phyloP scores from a whole-genome alignment of 2,113 vertebrate genomes.

The Melozone crissalis region DNA sequence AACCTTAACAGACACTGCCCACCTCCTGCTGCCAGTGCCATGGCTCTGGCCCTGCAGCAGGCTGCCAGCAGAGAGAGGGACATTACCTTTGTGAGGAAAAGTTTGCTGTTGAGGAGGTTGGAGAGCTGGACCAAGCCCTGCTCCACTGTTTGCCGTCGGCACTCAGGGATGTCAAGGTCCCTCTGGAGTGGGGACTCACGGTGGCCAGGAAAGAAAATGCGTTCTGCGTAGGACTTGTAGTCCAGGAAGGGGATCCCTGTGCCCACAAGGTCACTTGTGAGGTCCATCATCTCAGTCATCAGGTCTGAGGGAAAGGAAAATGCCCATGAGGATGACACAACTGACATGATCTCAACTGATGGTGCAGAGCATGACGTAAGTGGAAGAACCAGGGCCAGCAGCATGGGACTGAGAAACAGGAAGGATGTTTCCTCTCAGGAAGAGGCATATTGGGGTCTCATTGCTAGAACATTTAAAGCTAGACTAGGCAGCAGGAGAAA shows the following conservation, averaged over 20 bases:
- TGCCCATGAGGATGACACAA: neutral
- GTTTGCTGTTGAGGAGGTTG: conserved; percentile 98
- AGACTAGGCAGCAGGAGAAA: neutral
- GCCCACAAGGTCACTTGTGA: conserved; percentile 94
- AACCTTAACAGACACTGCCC: neutral
- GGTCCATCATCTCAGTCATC: conserved; percentile 99
- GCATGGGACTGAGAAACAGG: neutral
- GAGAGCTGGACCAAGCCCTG: conserved; percentile 96
- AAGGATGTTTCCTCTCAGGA: neutral
- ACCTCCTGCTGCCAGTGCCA: neutral
- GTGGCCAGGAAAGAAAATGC: conserved; percentile 97
- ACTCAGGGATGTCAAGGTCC: conserved; percentile 92
- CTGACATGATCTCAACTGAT: neutral
- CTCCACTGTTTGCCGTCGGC: conserved; percentile 91
- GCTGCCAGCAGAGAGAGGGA: neutral
- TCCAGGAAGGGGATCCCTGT: conserved; percentile 97
- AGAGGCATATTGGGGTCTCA: neutral
- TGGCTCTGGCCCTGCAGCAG: neutral
- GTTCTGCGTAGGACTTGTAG: conserved; percentile 93
- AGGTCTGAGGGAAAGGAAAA: conserved; percentile 80
- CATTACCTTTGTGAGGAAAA: conserved; percentile 96
- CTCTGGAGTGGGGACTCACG: conserved; percentile 90
- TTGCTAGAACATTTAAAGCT: neutral
- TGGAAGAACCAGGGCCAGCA: neutral
- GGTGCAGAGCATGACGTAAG: neutral